These are phyloP conservation scores for Gari tellinella DNA, from an alignment of 2,888 invertebrate genomes.

Conservation along the genomic window DNA sequence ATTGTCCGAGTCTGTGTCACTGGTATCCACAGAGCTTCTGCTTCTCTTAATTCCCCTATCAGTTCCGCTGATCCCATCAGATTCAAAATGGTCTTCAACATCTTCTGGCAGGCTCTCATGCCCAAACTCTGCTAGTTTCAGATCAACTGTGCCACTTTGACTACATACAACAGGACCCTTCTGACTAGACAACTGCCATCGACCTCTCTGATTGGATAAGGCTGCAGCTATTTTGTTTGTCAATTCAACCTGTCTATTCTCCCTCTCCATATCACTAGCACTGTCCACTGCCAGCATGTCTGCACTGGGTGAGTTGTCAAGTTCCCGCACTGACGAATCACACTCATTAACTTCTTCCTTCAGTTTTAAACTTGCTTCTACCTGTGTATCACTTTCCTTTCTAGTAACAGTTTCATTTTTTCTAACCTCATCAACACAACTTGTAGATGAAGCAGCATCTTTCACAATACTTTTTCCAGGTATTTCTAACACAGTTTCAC, in stretches of 20 bases:
- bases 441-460: background rate
- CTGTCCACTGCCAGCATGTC: background rate
- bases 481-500: background rate
- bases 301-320: conserved; percentile 12
- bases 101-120: background rate
- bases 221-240: conserved; percentile 57
- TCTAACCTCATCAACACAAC: background rate
- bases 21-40: conserved; percentile 13
- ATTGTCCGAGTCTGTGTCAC: conserved; percentile 9
- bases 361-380: background rate
- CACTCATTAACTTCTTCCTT: conserved; percentile 39
- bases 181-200: conserved; percentile 49
- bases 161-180: conserved; percentile 9
- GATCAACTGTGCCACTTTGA: background rate
- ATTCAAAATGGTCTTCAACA: background rate
- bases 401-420: background rate
- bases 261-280: conserved; percentile 7
- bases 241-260: conserved; percentile 42
- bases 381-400: background rate
- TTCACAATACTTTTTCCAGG: background rate
- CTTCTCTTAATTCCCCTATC: conserved; percentile 18
- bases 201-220: conserved; percentile 51
- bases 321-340: conserved; percentile 45
- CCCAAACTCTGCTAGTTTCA: background rate
- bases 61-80: background rate